A percentile compares a stretch with the other conserved stretches of the same genome.
phyloP scores from a whole-genome alignment of 2,797 vertebrate genomes.

The Ptychadena robeensis region DNA sequence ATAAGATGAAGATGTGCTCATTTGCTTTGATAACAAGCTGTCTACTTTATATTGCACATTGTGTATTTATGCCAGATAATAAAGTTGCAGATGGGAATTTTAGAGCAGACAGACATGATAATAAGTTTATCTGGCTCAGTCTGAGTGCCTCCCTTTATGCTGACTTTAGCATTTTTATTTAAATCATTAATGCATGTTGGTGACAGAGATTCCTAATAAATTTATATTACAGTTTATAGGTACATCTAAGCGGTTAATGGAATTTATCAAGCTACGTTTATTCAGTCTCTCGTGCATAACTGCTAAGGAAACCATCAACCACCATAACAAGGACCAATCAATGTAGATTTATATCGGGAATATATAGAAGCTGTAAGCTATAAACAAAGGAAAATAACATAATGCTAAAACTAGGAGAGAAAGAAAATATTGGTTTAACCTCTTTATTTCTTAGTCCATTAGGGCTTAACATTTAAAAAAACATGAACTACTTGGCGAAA shows the following conservation, averaged over 20 bases:
- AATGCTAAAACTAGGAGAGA: background rate
- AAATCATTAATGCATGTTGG: constrained; percentile 14
- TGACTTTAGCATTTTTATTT: constrained; percentile 4
- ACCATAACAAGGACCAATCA: background rate
- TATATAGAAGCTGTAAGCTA: background rate
- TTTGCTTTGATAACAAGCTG: constrained; percentile 2
- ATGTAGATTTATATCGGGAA: background rate
- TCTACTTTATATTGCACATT: constrained; percentile 7
- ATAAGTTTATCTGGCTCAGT: constrained; percentile 16
- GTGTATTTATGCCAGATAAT: constrained; percentile 18
- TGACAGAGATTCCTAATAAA: constrained; percentile 22
- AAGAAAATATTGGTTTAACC: background rate
- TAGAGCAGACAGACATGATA: background rate
- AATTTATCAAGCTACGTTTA: constrained; percentile 20
- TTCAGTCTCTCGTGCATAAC: constrained; percentile 13
- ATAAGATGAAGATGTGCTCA: background rate
- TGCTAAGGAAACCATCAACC: constrained; percentile 3
- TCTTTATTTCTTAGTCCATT: background rate
- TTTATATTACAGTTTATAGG: background rate
- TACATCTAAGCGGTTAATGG: constrained; percentile 21
- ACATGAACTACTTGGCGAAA: too few relatives aligned
- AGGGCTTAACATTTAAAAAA: too few relatives aligned
- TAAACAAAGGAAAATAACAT: background rate
- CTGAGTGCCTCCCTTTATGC: constrained; percentile 11
- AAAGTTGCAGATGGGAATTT: constrained; percentile 17